Percentiles rank a stretch among this genome's conserved stretches.
These are phyloP conservation scores for Etheostoma nigrum DNA, from an alignment of 2,797 vertebrate species.

Conservation along the genomic window DNA sequence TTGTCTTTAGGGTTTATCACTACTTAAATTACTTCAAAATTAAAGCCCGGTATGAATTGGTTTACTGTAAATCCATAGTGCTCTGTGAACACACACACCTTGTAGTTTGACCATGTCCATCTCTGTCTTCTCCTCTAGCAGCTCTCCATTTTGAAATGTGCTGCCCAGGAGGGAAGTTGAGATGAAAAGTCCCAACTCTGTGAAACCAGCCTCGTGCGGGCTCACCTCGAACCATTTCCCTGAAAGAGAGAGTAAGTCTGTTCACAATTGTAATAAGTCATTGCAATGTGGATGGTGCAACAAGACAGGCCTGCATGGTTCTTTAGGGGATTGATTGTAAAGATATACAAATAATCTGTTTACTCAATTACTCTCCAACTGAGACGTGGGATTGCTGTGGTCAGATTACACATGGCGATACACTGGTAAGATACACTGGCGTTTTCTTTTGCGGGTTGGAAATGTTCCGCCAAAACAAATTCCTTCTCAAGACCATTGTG, in stretches of 20 bases:
- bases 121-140: constrained; percentile 64
- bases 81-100: constrained; percentile 67
- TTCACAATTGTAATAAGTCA: background rate
- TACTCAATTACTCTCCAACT: too few species aligned
- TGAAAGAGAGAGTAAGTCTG: constrained; percentile 13
- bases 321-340: too few species aligned
- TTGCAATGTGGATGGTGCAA: too few species aligned
- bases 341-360: too few species aligned
- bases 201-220: constrained; percentile 81
- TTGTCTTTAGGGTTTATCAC: too few species aligned
- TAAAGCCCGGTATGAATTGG: background rate
- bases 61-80: background rate
- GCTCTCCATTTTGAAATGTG: constrained; percentile 68
- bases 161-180: constrained; percentile 74
- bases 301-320: too few species aligned
- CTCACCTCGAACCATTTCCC: constrained; percentile 83
- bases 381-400: too few species aligned
- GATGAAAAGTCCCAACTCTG: constrained; percentile 75
- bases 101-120: constrained; percentile 78
- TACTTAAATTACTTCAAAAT: background rate
- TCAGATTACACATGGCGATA: too few species aligned
- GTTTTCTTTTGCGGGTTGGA: too few species aligned
- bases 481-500: too few species aligned
- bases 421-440: too few species aligned
- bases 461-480: too few species aligned